These are phyloP conservation scores for human DNA, from an alignment of 2,113 vertebrate species.

Conservation along the genomic window DNA sequence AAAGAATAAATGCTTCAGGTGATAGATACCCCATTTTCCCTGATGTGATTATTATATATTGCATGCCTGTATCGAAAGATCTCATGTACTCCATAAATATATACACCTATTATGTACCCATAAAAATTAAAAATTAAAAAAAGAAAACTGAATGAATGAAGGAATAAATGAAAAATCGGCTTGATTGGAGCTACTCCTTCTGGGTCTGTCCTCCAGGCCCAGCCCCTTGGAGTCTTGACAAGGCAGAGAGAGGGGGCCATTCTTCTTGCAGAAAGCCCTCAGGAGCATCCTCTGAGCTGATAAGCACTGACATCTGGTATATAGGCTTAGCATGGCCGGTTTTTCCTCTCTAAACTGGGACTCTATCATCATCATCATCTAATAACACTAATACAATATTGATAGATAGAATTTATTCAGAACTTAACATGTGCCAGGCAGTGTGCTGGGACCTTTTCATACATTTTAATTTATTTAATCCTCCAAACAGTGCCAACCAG, in stretches of 20 bases:
- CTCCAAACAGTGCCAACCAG: neutral
- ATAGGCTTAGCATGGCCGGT: neutral
- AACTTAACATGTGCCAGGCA: neutral
- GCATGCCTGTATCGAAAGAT: too few species aligned
- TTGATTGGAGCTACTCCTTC: neutral
- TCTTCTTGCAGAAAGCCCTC: conserved; percentile 19
- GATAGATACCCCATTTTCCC: too few species aligned
- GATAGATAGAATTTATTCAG: neutral
- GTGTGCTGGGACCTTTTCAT: neutral
- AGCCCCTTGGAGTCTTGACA: neutral
- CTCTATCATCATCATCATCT: neutral
- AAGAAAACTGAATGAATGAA: neutral
- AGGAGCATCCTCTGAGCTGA: neutral
- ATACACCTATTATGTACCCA: too few species aligned
- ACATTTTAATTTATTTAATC: neutral
- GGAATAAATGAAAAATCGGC: neutral
- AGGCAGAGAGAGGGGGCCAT: neutral
- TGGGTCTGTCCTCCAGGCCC: neutral
- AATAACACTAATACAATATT: neutral
- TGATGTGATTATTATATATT: too few species aligned
- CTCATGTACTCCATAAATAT: too few species aligned
- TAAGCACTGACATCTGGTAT: neutral
- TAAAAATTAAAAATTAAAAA: too few species aligned
- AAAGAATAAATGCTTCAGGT: too few species aligned
- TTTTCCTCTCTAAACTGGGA: neutral